Conservation (phyloP, 2,113 vertebrate genomes). For the Polypterus bichir region DNA sequence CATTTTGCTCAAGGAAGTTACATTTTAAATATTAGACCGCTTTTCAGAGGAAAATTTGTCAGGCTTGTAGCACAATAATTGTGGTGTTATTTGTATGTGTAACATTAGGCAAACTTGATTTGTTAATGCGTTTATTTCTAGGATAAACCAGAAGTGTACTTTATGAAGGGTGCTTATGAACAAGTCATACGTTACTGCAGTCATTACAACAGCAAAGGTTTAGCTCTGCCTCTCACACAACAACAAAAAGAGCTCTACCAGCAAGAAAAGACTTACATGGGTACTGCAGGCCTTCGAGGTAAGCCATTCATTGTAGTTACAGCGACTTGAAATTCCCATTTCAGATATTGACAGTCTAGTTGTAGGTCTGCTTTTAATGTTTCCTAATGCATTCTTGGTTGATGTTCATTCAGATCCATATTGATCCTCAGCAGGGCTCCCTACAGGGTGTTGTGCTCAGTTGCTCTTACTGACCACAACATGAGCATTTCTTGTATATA, state of each 20-base stretch:
- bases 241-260: constrained; percentile 84
- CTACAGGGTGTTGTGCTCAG: too few species aligned
- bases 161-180: constrained; percentile 90
- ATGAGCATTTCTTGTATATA: too few species aligned
- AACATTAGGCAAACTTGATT: background rate
- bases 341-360: too few species aligned
- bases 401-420: too few species aligned
- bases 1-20: too few species aligned
- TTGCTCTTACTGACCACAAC: too few species aligned
- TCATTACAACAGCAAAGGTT: constrained; percentile 68
- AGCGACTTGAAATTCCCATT: background rate
- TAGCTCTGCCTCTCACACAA: constrained; percentile 52
- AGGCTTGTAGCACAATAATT: too few species aligned
- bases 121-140: constrained; percentile 24
- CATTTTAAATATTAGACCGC: too few species aligned
- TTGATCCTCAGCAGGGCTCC: too few species aligned
- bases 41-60: too few species aligned
- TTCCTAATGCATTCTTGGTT: too few species aligned
- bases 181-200: constrained; percentile 82
- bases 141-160: constrained; percentile 76
- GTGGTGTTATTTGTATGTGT: background rate
- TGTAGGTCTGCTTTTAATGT: too few species aligned
- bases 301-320: constrained; percentile 12
- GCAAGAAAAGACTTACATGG: constrained; percentile 86
- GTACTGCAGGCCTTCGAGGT: constrained; percentile 82